Conservation (phyloP, 2,888 invertebrate species). For the Sericinus montela region DNA sequence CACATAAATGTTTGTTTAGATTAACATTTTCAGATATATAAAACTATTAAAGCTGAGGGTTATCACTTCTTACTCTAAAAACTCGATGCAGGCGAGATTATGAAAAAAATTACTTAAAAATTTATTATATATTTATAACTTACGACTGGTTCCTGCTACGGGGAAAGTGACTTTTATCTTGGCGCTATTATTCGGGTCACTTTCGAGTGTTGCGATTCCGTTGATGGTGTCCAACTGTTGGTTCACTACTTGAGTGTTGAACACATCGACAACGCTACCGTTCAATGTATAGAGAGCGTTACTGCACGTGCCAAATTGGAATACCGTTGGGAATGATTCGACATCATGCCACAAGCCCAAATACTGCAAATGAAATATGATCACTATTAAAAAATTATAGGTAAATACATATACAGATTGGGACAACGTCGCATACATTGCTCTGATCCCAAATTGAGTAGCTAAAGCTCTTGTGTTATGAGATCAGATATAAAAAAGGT, state of each 20-base stretch:
- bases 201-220: constrained; percentile 38
- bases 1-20: no score
- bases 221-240: constrained; percentile 39
- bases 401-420: no score
- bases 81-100: no score
- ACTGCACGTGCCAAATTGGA: constrained; percentile 30
- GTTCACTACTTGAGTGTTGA: constrained; percentile 43
- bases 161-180: constrained; percentile 81
- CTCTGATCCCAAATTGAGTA: no score
- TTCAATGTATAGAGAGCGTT: constrained; percentile 26
- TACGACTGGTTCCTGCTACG: constrained; percentile 56
- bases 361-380: constrained; percentile 28
- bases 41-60: no score
- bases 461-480: no score
- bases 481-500: no score
- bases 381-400: neutral
- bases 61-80: no score
- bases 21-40: no score
- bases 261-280: constrained; percentile 25
- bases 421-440: no score
- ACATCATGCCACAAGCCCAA: constrained; percentile 27
- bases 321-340: constrained; percentile 25
- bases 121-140: no score
- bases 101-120: no score
- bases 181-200: constrained; percentile 78